These are phyloP conservation scores for Chaitophorus viminalis DNA, from an alignment of 2,888 invertebrate species.

Conservation along the genomic window DNA sequence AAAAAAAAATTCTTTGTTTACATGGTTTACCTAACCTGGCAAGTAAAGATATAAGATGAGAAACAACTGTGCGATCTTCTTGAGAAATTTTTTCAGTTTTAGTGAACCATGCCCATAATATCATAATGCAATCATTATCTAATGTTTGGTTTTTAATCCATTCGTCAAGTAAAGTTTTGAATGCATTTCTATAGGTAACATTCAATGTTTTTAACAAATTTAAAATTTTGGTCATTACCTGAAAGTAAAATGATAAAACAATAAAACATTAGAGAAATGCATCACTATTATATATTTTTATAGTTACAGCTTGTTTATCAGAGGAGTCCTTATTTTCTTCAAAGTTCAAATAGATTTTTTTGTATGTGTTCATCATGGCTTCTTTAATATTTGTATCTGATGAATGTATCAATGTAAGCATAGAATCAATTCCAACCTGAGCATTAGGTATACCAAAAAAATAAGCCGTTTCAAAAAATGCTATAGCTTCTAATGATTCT, in stretches of 20 bases:
- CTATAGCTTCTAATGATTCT: constrained; percentile 89
- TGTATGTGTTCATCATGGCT: constrained; percentile 81
- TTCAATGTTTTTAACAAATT: constrained; percentile 71
- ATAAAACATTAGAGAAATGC: constrained; percentile 23
- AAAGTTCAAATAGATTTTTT: constrained; percentile 75
- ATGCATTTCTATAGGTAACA: constrained; percentile 72
- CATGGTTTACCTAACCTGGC: constrained; percentile 67
- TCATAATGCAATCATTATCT: constrained; percentile 69
- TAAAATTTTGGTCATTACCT: constrained; percentile 74
- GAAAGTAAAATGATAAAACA: constrained; percentile 64
- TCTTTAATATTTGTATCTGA: constrained; percentile 78
- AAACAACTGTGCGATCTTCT: constrained; percentile 78
- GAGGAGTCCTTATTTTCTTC: constrained; percentile 67
- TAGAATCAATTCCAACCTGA: constrained; percentile 77
- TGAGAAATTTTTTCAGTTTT: constrained; percentile 70
- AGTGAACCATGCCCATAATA: constrained; percentile 64
- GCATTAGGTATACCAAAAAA: constrained; percentile 82
- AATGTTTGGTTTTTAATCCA: constrained; percentile 73
- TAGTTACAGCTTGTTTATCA: constrained; percentile 43
- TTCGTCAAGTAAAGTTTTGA: constrained; percentile 74
- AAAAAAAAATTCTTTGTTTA: too few relatives aligned
- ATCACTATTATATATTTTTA: constrained; percentile 55
- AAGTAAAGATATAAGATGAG: constrained; percentile 82
- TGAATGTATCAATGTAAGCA: constrained; percentile 83
- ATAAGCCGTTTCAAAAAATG: constrained; percentile 85